phyloP scores from a whole-genome alignment of 2,888 invertebrate species.

The Copidosoma aretas region DNA sequence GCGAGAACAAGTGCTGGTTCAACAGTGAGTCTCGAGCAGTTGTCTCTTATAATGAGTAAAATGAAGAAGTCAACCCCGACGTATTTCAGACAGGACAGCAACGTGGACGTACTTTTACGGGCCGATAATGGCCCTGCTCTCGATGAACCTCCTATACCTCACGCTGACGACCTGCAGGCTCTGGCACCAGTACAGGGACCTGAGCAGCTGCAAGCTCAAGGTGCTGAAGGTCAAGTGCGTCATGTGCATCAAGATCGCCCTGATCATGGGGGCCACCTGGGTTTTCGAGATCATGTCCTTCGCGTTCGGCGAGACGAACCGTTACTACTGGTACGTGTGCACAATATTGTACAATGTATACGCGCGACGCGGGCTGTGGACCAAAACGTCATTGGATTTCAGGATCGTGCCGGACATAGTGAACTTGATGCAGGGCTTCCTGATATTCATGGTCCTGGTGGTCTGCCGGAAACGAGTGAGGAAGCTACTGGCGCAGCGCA shows the following conservation, averaged over 20 bases:
- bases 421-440: slow-evolving; percentile 62
- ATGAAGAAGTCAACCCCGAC: not conserved
- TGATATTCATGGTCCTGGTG: slow-evolving; percentile 61
- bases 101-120: slow-evolving; percentile 74
- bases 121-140: slow-evolving; percentile 69
- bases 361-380: no score
- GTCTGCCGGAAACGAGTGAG: slow-evolving; percentile 64
- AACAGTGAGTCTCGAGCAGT: slow-evolving; percentile 65
- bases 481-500: slow-evolving; percentile 59
- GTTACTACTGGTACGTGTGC: slow-evolving; percentile 57
- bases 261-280: slow-evolving; percentile 77
- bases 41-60: not conserved
- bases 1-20: slow-evolving; percentile 71
- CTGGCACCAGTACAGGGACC: slow-evolving; percentile 66
- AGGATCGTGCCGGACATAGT: slow-evolving; percentile 61
- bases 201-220: slow-evolving; percentile 60
- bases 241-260: slow-evolving; percentile 71
- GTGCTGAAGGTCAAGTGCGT: slow-evolving; percentile 65
- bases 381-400: slow-evolving; percentile 25
- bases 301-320: slow-evolving; percentile 41
- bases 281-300: slow-evolving; percentile 71
- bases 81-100: slow-evolving; percentile 50
- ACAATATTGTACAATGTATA: no score
- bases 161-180: slow-evolving; percentile 67
- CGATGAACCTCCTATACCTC: slow-evolving; percentile 68